Evolutionary conservation across 2,113 vertebrate species (phyloP).

Genomic region (Proteles cristata): DNA sequence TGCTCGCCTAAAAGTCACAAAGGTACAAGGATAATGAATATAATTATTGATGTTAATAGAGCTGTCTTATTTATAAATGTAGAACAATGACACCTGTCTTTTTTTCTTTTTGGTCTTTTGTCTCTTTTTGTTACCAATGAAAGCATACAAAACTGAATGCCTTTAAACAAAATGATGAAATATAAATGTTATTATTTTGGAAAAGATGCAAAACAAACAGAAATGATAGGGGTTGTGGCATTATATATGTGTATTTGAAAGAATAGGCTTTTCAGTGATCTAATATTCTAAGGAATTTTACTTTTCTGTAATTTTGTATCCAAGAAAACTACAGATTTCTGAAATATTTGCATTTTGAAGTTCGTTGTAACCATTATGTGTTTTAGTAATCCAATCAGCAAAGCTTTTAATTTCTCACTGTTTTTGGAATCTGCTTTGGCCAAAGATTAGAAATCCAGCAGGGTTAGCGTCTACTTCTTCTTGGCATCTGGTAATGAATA

Average conservation of each 20-base stretch:
- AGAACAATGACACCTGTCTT: background rate
- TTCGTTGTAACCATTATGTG: slow-evolving; percentile 15
- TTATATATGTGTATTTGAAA: background rate
- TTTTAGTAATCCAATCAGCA: slow-evolving; percentile 69
- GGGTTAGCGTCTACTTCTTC: slow-evolving; percentile 21
- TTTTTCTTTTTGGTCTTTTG: background rate
- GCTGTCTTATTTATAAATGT: background rate
- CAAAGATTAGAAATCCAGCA: slow-evolving; percentile 17
- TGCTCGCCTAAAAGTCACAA: background rate
- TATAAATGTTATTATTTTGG: background rate
- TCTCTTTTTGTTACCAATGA: background rate
- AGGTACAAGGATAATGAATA: background rate
- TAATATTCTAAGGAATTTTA: background rate
- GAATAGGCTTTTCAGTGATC: background rate
- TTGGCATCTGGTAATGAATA: slow-evolving; percentile 62
- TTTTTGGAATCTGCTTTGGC: slow-evolving; percentile 58
- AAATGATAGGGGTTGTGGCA: background rate
- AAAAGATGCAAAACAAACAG: background rate
- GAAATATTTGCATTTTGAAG: background rate
- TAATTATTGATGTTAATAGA: background rate
- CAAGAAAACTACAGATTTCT: slow-evolving; percentile 28
- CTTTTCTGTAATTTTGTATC: background rate
- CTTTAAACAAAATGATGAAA: background rate
- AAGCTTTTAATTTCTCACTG: slow-evolving; percentile 75
- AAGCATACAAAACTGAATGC: background rate